Base-by-base conservation (phyloP, 2,113 vertebrate genomes). In the Phrynosoma platyrhinos region DNA sequence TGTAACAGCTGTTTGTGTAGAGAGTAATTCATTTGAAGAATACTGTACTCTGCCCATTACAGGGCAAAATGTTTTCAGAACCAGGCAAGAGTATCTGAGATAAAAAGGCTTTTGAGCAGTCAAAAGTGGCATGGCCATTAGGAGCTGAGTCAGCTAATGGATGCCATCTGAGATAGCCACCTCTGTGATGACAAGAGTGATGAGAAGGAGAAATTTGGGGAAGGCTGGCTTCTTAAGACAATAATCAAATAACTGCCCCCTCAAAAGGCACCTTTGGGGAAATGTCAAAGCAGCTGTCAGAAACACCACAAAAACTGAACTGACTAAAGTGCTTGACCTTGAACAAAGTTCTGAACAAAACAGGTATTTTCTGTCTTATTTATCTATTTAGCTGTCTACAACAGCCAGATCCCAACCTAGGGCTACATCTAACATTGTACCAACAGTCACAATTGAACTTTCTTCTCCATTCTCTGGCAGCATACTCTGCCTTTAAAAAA, bases 41-140 rank as follows among this genome's bases (percentile, higher is more conserved):
- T n/a, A 27, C 69, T 74, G 68, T 36, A 23, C 52, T 74, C 53
- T 62, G 36, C 36, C 79, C 69, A 75, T 75, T 74, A 82, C 25
- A 86, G 47, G 47, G 66, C 76, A 79, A 79, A 53, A 82, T 36
- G 20, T 82, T 82, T 74, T 71, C 32, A 64, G 52, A 72, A 64
- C 21, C 79, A 47, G 16, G 36, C 68, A 87, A 87, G 20, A 75
- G 47, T 53, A 40, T 27, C 69, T 47, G 32, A 64, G 52, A 75
- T 23, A 23, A 82, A 87, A 75, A 64, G 69, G 55, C 18, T 76
- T 64, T 75, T 76, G 69, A 52, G 36, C 20, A 52, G 30, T 87
- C 27, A 52, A 82, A 86, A 75, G 9, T 18, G 62, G 79, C 27
- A 75, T 1, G 14, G 55, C 53, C 72, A 25, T 87, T 75, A 75